Percentiles rank a stretch among this genome's conserved stretches.
Conservation (phyloP, 2,113 vertebrate genomes). For the Opisthocomus hoazin region DNA sequence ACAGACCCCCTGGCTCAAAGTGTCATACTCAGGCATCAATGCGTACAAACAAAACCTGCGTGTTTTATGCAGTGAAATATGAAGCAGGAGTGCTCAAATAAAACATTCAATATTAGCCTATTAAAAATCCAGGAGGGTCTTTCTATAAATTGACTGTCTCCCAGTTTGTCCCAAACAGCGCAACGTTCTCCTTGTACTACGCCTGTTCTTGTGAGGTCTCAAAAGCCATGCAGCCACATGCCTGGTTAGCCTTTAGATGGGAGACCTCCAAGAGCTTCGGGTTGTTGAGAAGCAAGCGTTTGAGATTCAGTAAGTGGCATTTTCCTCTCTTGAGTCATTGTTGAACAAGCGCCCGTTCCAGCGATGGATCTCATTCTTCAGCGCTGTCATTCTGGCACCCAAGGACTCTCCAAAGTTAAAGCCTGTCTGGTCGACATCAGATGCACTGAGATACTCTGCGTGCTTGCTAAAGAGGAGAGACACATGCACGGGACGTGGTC, state of each 20-base stretch:
- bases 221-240: background rate
- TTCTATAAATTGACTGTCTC: background rate
- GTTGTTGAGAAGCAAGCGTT: constrained; percentile 4
- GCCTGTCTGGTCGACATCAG: background rate
- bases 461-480: background rate
- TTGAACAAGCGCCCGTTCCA: background rate
- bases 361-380: background rate
- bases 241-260: background rate
- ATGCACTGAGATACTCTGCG: background rate
- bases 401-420: background rate
- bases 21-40: background rate
- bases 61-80: background rate
- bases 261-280: constrained; percentile 9
- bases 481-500: background rate
- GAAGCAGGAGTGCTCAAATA: background rate
- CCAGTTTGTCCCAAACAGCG: rapidly evolving
- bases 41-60: background rate
- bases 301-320: constrained; percentile 6
- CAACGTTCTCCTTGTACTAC: background rate
- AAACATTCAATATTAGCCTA: background rate
- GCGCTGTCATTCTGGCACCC: background rate
- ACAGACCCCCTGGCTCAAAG: background rate
- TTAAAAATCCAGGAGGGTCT: background rate
- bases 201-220: constrained; percentile 5
- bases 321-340: constrained; percentile 28